Evolutionary conservation across 2,888 invertebrate species (phyloP), one percentile per base, ranked within the genome.

Genomic region (Slavum lentiscoides): DNA sequence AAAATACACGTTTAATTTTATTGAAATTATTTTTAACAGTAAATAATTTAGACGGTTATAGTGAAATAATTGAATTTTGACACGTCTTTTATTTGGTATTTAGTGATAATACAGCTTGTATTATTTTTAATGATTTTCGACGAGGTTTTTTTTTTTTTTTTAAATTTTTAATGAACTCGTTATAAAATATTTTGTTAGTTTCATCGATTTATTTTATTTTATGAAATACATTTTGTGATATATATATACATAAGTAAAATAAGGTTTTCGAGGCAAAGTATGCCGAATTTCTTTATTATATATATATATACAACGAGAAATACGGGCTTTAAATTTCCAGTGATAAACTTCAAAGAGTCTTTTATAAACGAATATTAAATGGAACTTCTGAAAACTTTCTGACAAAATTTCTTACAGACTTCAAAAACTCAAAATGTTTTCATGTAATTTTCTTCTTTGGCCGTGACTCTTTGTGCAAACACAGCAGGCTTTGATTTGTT

Each of bases 341-440:
- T 37, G 66, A 64, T 74, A 74, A 66, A 55, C 37, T 66, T 66
- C 74, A 74, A 66, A 55, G 74, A 55, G 21, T n/a, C 37, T 55
- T 30, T 30, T 74, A 39, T 74, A 74, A 74, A 66, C 53, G 39
- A 58, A 58, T 55, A 55, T 66, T 66, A 37, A 74, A 74, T 66
- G 66, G 66, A 74, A 74, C 74, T 74, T 74, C n/a, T 66, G 39
- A 55, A 55, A 74, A 74, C 55, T 66, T 74, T 66, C 55, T 55
- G 21, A 21, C 21, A 21, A 66, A 66, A 74, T 55, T 19, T 74
- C 30, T 30, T 53, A 11, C 30, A 30, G n/a, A n/a, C 15, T 15
- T 64, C 49, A 8, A 64, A 9, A 74, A 66, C 55, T 64, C 37
- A 23, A 39, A 64, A 66, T 66, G 39, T 74, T 74, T 74, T 74